phyloP scores from a whole-genome alignment of 2,888 invertebrate genomes.

The Troglohyphantes excavatus region DNA sequence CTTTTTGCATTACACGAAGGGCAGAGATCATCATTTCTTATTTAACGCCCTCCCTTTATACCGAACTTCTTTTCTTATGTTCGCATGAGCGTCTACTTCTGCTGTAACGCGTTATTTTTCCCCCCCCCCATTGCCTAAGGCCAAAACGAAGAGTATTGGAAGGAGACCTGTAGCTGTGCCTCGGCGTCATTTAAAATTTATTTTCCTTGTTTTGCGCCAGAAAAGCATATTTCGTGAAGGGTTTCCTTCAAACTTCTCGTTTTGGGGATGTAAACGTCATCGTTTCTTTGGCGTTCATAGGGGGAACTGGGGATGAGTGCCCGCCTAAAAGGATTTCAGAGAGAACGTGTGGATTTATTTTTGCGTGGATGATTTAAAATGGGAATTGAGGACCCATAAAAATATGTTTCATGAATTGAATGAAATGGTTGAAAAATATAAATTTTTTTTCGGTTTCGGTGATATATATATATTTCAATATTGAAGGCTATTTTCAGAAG shows the following conservation, averaged over 20 bases:
- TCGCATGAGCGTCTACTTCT: not conserved
- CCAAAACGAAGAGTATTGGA: not conserved
- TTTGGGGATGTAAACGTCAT: slow-evolving; percentile 1
- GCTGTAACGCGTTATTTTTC: slow-evolving; percentile 16
- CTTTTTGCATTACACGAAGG: slow-evolving; percentile 6
- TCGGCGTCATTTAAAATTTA: slow-evolving; percentile 46
- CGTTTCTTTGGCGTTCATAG: not conserved
- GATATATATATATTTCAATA: too few species aligned
- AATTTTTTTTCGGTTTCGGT: too few species aligned
- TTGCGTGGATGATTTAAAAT: too few species aligned
- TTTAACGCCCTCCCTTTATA: slow-evolving; percentile 24
- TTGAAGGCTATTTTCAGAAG: too few species aligned
- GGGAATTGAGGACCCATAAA: too few species aligned
- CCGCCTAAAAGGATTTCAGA: not conserved
- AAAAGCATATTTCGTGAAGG: not conserved
- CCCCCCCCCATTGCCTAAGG: not conserved
- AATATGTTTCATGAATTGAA: too few species aligned
- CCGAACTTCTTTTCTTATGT: not conserved
- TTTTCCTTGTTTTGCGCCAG: slow-evolving; percentile 36
- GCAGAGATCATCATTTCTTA: slow-evolving; percentile 22
- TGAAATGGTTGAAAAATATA: too few species aligned
- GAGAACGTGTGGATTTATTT: not conserved
- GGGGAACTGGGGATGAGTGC: not conserved
- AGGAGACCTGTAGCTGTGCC: slow-evolving; percentile 22
- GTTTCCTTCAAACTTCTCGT: not conserved